Base-by-base conservation (phyloP, 1,140 invertebrate species). In the Aricia agestis region DNA sequence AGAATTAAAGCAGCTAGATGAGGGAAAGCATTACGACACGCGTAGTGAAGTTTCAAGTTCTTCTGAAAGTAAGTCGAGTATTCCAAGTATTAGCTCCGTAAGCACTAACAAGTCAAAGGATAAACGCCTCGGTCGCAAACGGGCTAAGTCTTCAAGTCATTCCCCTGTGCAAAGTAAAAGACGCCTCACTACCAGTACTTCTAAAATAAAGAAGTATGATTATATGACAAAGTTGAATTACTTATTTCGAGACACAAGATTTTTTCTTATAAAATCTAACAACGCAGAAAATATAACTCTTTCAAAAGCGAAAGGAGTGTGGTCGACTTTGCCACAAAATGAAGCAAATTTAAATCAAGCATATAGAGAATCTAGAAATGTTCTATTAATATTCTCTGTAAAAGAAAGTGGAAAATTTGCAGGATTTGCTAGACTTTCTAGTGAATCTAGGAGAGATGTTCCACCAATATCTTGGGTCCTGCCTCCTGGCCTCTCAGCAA, bases 221-320 rank as follows among this genome's bases (percentile, higher is more conserved):
- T 98, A 97, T 83, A 93, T 95, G 82, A 97, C 96, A 10, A 97
- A 98, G 92, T 91, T 99, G 67, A 98, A 98, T 92, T 99, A 99
- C 87, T 93, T 99, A 67, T 99, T 99, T 87, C 94, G 97, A 78
- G 97, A 98, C 90, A 97, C 98, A 73, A 94, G 98, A 76, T 99
- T 98, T 93, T 99, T 99, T 92, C 94, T 99, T 25, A 99, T 99
- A 75, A 99, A 99, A 91, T 99, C 98, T 63, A 99, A 99, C 90
- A 99, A 99, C 92, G 96, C 96, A 73, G 98, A 99, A 90, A 99
- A 99, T 92, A 96, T 99, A 36, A 96, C 96, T 25, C 82, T 99
- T 32, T 98, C 98, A 1, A 99, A 99, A 92, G 95, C 95, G 0
- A 98, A 97, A 93, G 97, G 97, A 74, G 98, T 99, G 3, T 99